These are phyloP conservation scores for Dipus sagitta DNA, from an alignment of 2,797 vertebrate genomes.

Conservation along the genomic window DNA sequence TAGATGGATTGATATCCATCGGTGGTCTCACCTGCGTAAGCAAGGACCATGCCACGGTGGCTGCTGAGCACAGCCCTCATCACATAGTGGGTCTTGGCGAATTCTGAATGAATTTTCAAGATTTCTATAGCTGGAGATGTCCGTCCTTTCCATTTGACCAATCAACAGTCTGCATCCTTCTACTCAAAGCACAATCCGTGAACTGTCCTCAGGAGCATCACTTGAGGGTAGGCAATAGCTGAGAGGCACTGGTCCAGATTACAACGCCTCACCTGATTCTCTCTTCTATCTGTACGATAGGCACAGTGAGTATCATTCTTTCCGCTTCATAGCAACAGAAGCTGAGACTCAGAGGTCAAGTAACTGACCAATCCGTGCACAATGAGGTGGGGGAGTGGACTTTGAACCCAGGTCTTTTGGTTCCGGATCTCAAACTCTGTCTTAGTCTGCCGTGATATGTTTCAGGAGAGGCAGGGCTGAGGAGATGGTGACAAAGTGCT, in stretches of 20 bases:
- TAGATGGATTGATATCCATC: background rate
- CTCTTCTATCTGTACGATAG: background rate
- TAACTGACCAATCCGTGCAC: background rate
- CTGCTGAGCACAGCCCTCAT: background rate
- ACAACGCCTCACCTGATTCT: background rate
- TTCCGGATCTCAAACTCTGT: background rate
- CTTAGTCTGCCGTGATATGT: background rate
- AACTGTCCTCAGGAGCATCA: background rate
- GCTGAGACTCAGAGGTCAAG: conserved; percentile 8
- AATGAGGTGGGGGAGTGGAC: background rate
- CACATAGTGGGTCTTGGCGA: background rate
- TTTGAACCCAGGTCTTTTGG: background rate
- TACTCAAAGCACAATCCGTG: background rate
- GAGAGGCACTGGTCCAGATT: background rate
- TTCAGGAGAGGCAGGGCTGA: background rate
- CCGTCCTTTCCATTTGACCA: background rate
- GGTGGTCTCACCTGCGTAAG: conserved; percentile 2
- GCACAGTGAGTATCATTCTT: background rate
- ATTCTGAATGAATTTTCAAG: conserved; percentile 19
- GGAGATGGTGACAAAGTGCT: too few species aligned
- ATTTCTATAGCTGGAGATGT: background rate
- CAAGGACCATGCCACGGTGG: background rate
- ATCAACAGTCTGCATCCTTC: background rate
- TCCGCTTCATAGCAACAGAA: background rate
- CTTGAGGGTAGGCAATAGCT: background rate